Percentiles rank a stretch among this genome's conserved stretches.
These are phyloP conservation scores for Irena cyanogastra DNA, from an alignment of 2,113 vertebrate genomes.

Conservation along the genomic window DNA sequence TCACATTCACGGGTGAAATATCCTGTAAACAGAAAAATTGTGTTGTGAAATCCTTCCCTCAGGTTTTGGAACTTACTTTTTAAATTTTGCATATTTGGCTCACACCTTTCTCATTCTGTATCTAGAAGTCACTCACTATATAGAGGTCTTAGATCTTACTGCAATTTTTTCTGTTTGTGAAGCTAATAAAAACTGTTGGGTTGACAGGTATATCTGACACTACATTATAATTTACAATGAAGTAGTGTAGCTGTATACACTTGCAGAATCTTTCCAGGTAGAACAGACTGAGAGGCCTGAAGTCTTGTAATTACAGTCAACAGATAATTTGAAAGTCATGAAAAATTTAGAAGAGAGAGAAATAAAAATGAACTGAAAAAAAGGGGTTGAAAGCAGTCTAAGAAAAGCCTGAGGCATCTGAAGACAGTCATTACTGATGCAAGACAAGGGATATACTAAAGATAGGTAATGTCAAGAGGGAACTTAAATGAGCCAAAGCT, in stretches of 20 bases:
- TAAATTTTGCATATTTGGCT: neutral
- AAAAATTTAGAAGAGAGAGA: neutral
- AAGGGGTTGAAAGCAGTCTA: neutral
- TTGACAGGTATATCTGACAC: neutral
- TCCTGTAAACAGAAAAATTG: neutral
- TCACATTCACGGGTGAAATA: neutral
- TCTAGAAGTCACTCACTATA: neutral
- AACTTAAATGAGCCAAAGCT: neutral
- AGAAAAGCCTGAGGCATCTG: conserved; percentile 7
- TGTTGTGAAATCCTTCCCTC: neutral
- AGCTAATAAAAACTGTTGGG: neutral
- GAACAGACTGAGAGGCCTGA: neutral
- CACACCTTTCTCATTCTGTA: neutral
- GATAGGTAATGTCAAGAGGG: neutral
- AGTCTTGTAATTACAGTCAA: neutral
- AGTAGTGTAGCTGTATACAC: neutral
- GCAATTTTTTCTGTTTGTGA: neutral
- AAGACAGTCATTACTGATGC: neutral
- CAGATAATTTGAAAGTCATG: neutral
- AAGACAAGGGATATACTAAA: neutral
- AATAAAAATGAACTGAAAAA: neutral
- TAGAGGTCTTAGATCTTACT: neutral
- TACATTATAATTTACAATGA: neutral
- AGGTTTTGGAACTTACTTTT: neutral
- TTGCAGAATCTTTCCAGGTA: neutral